Conservation (phyloP, 2,888 invertebrate genomes). For the Subacronicta megacephala region DNA sequence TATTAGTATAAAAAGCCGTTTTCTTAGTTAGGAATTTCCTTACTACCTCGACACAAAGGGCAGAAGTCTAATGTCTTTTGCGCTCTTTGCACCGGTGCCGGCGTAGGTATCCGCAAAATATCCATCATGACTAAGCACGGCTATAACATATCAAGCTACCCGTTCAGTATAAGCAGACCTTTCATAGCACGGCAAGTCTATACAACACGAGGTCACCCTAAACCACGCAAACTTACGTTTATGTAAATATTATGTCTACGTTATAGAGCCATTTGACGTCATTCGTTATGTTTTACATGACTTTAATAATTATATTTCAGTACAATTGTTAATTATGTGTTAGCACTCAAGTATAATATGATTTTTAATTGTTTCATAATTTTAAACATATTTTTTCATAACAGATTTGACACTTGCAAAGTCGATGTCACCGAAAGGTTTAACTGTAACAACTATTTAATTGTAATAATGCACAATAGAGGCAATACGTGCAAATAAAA, state of each 20-base stretch:
- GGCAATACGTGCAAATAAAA: slow-evolving; percentile 12
- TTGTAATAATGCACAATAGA: background rate
- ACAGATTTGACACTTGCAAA: no score
- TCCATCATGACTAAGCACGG: no score
- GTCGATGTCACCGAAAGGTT: no score
- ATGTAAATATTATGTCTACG: background rate
- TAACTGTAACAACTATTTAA: no score
- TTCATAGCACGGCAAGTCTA: no score
- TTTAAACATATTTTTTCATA: background rate
- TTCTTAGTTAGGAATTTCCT: no score
- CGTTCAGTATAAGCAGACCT: no score
- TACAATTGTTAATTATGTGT: background rate
- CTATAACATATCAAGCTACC: no score
- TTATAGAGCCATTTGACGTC: background rate
- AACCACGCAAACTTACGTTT: no score
- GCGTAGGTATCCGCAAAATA: background rate
- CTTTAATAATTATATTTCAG: background rate
- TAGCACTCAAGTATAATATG: background rate
- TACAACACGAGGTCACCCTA: no score
- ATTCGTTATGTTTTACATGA: background rate
- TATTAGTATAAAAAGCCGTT: no score
- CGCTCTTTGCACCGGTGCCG: background rate
- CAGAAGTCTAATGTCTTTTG: background rate
- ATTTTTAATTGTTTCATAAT: background rate
- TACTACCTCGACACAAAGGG: background rate